A percentile compares a stretch with the other conserved stretches of the same genome.
These are phyloP conservation scores for Cyprinus carpio DNA, from an alignment of 2,113 vertebrate genomes.

Conservation along the genomic window DNA sequence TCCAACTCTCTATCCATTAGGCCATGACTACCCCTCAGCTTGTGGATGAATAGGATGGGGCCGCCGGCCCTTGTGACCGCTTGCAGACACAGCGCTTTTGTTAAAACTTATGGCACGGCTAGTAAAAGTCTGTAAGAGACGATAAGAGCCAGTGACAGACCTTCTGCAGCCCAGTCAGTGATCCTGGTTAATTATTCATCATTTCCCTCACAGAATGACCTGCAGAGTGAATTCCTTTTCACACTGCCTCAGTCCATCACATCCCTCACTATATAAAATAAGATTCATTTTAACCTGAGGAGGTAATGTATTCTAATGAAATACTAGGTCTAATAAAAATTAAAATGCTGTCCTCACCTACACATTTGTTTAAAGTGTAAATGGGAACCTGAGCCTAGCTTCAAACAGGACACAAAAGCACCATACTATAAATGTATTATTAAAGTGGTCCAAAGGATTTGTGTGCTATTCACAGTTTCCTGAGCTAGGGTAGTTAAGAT, in stretches of 20 bases:
- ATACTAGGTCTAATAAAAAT: too few species aligned
- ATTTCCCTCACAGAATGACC: not conserved
- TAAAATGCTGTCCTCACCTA: too few species aligned
- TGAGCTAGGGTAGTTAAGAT: not conserved
- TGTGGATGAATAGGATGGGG: slow-evolving; percentile 9
- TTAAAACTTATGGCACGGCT: slow-evolving; percentile 19
- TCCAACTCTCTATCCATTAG: too few species aligned
- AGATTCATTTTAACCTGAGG: not conserved
- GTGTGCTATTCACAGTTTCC: not conserved
- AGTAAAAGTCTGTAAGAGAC: slow-evolving; percentile 17
- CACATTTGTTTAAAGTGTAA: too few species aligned
- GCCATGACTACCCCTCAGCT: too few species aligned
- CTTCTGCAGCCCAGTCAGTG: not conserved
- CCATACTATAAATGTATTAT: not conserved
- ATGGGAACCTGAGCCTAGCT: not conserved
- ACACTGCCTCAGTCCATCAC: not conserved
- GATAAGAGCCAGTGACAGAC: slow-evolving; percentile 5
- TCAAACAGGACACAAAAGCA: not conserved
- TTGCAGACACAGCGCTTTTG: slow-evolving; percentile 27
- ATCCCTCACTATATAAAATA: not conserved
- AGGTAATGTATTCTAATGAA: too few species aligned
- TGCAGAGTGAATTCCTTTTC: slow-evolving; percentile 26
- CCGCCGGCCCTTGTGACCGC: not conserved
- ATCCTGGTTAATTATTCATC: slow-evolving; percentile 41
- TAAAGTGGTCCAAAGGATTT: not conserved